Conservation (phyloP, 2,888 invertebrate genomes). For the Micoletzkya japonica region DNA sequence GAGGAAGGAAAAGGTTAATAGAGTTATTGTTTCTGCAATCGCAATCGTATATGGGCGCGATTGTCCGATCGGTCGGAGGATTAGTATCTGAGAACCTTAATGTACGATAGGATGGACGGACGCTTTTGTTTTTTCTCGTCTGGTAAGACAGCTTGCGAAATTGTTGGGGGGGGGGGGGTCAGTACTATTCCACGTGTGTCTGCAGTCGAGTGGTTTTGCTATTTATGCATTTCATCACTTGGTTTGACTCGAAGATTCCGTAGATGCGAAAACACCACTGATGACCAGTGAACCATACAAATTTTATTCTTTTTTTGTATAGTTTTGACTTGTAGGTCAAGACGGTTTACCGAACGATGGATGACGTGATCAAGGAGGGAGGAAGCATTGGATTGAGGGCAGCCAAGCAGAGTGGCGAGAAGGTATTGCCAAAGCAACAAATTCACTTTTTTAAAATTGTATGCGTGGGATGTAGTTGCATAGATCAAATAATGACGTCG, state of each 20-base stretch:
- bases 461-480: no score
- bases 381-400: slow-evolving; percentile 34
- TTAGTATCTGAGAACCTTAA: no score
- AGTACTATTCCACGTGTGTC: no score
- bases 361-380: slow-evolving; percentile 66
- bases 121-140: no score
- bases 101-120: neutral
- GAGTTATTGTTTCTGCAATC: no score
- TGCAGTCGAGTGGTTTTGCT: no score
- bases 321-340: slow-evolving; percentile 31
- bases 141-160: no score
- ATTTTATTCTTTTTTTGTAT: neutral
- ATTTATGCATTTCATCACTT: no score
- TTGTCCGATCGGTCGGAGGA: no score
- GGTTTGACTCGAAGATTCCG: neutral
- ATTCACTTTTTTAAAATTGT: neutral
- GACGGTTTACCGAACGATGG: slow-evolving; percentile 66
- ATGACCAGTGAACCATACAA: neutral
- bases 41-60: no score
- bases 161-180: neutral
- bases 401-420: slow-evolving; percentile 23
- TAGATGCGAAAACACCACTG: neutral
- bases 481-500: neutral
- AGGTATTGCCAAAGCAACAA: slow-evolving; percentile 13
- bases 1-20: no score